Evolutionary conservation across 30 jellyfish, hydroid and myxozoan genomes (phyloP), one percentile per base, ranked within the genome.

Genomic region (Morbakka virulenta): DNA sequence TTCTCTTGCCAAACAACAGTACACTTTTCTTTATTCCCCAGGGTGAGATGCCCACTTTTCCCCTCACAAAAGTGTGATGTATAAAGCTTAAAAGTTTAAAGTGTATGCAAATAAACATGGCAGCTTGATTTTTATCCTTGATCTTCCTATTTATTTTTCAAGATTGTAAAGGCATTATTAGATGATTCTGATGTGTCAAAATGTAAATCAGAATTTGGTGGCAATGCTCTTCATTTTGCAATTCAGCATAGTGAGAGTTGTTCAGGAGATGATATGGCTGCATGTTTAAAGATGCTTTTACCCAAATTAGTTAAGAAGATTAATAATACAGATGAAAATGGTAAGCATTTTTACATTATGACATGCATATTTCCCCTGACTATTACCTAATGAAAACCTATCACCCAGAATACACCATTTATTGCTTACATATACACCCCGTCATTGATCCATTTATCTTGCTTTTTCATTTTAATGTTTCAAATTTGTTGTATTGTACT

Each of bases 161-260:
- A 41, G 57, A 6, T 41, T 9, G 17, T 41, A 9, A 41, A 41
- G 57, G 9, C 17, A 9, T 17, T 41, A 9, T 17, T 41, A 6
- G 13, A 41, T 6, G 57, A 41, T 41, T 9, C 57, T 6, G 17
- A 17, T 41, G 13, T 41, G 9, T 41, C 57, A 9, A 41, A 9
- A 9, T 41, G 9, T 41, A 17, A 6, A 9, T 41, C 83, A n/a
- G 87, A 81, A 14, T 66, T 67, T 12, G 89, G 67, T 0, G 97
- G 86, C 9, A 89, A 77, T 41, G 74, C 76, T 12, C 47, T 89
- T 29, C 97, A 89, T 69, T 72, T 53, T 52, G 95, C 95, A n/a
- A 89, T 83, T 29, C 84, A 52, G 50, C 74, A 51, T 77, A 57
- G 89, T 1, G 52, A 25, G 3, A 61, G 34, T 32, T 82, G 94